These are phyloP conservation scores for Alauda arvensis DNA, from an alignment of 2,797 vertebrate species.

Conservation along the genomic window DNA sequence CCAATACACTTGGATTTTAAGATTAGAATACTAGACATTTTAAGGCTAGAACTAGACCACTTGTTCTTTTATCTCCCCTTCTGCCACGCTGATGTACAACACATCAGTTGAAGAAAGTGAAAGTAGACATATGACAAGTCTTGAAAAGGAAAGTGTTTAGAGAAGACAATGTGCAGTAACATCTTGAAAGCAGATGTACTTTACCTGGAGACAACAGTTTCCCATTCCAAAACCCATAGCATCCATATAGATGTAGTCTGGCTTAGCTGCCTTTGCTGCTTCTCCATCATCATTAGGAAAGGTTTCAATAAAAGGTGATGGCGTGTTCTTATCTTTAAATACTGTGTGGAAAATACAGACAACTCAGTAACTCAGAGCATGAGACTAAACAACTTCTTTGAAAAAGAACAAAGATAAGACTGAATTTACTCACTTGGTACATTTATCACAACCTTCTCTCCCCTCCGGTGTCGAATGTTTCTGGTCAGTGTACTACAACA, in stretches of 20 bases:
- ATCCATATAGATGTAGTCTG: conserved; percentile 97
- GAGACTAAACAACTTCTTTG: background rate
- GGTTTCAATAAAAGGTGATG: conserved; percentile 86
- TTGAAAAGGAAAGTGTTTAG: background rate
- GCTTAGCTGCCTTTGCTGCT: conserved; percentile 80
- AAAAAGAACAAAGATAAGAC: background rate
- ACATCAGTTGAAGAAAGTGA: background rate
- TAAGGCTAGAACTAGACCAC: background rate
- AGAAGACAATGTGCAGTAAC: background rate
- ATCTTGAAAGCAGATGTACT: background rate
- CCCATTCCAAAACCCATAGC: conserved; percentile 99
- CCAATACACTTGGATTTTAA: background rate
- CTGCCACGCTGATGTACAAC: background rate
- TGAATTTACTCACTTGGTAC: conserved; percentile 87
- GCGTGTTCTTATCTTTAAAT: conserved; percentile 90
- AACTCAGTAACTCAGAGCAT: background rate
- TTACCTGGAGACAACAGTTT: conserved; percentile 97
- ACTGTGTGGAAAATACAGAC: conserved; percentile 71
- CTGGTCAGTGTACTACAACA: conserved; percentile 88
- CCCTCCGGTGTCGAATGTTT: conserved; percentile 94
- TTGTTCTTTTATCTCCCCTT: background rate
- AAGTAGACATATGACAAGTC: background rate
- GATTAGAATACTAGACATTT: background rate
- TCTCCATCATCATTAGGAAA: conserved; percentile 90
- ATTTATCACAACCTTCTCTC: conserved; percentile 94